Evolutionary conservation across 37 sponge, comb jelly and placozoan species (phyloP), one percentile per base, ranked within the genome.

Genomic region (Hexactinellida sp.): DNA sequence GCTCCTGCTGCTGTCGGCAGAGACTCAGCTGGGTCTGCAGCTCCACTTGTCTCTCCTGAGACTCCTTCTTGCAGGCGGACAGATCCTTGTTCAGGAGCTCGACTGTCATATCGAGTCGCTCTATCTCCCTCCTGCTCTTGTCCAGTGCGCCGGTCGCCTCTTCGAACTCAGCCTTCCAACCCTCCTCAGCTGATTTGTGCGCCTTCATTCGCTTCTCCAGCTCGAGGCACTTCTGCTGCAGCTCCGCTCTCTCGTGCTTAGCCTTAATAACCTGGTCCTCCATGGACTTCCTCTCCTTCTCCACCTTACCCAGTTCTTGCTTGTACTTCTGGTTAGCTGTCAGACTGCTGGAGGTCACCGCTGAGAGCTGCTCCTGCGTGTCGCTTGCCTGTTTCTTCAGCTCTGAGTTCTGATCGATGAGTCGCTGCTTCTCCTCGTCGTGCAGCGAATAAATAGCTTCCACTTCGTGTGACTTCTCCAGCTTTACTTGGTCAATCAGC

Each of bases 1-100:
- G 76, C 76, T 63, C 76, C 34, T 63, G 21, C 34, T 63, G 76
- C 34, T 63, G 76, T n/a, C 34, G 3, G 34, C 5, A 32, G 3
- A 63, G 76, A 63, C 28, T 63, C 76, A 63, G 76, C 34, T 63
- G 76, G 5, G 76, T 63, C 34, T 63, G 76, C 5, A 63, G 76
- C 3, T 28, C 76, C 1, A 63, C 76, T 63, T 63, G 28, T 63
- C 34, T 63, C 3, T 63, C 76, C 34, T 63, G 76, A 32, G 28
- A 10, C 3, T 63, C 76, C 34, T n/a, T 63, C 76, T 63, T 63
- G 13, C 32, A 63, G 5, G 30, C 34, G 13, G 76, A 25, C 25
- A 63, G 76, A 7, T 63, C 28, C 13, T 63, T n/a, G 76, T 63
- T 63, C 25, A 63, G 34, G 28, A 63, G 76, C 25, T 63, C 76